Conservation (phyloP, 1,140 invertebrate genomes). For the Daktulosphaira vitifoliae region DNA sequence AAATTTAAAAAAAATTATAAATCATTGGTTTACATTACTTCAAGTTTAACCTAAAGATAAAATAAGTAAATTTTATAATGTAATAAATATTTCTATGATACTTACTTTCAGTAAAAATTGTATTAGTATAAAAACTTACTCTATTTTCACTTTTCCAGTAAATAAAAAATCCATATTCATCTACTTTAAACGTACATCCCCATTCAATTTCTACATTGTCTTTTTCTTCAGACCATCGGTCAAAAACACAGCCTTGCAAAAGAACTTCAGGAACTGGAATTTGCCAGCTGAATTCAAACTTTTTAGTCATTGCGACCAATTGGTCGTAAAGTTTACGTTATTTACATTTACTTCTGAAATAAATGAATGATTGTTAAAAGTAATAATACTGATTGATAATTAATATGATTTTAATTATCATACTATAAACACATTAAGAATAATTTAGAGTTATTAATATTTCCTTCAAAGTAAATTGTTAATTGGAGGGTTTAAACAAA, state of each 20-base stretch:
- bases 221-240: slow-evolving; percentile 95
- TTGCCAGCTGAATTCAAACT: slow-evolving; percentile 97
- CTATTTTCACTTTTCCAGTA: slow-evolving; percentile 96
- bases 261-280: slow-evolving; percentile 82
- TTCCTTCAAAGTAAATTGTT: neutral
- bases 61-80: neutral
- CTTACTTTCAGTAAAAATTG: no score
- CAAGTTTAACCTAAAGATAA: neutral
- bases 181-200: slow-evolving; percentile 86
- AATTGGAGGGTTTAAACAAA: no score
- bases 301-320: slow-evolving; percentile 74
- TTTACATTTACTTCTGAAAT: slow-evolving; percentile 12
- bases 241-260: slow-evolving; percentile 74
- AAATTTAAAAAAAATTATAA: neutral
- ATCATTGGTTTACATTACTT: no score
- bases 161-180: slow-evolving; percentile 98
- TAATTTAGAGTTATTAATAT: neutral
- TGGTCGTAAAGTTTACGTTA: slow-evolving; percentile 21
- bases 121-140: slow-evolving; percentile 50
- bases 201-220: slow-evolving; percentile 81
- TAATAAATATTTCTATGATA: no score
- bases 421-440: slow-evolving; percentile 5
- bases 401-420: slow-evolving; percentile 24
- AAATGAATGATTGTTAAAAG: slow-evolving; percentile 13
- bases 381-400: neutral